Conservation (phyloP, 2,113 vertebrate species). For the Xiphophorus couchianus region DNA sequence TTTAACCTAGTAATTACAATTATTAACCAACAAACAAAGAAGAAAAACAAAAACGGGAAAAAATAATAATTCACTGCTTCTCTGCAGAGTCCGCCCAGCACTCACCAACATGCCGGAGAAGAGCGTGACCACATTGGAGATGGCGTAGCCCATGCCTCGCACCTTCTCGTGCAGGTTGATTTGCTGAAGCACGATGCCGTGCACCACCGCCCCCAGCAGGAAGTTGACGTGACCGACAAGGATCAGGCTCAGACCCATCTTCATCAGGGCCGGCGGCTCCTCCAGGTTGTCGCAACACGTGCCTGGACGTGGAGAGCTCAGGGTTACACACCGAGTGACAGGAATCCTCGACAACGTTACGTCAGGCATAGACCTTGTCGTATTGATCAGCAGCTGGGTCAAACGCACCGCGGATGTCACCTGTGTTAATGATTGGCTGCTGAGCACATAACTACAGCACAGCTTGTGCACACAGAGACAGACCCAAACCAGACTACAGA, state of each 20-base stretch:
- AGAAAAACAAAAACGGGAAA: too few species aligned
- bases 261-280: conserved; percentile 85
- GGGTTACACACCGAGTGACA: not conserved
- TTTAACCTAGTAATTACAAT: not conserved
- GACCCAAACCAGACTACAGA: not conserved
- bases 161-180: conserved; percentile 72
- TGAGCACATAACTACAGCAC: conserved; percentile 43
- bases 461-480: not conserved
- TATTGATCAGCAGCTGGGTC: conserved; percentile 64
- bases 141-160: conserved; percentile 81
- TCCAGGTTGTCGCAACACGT: conserved; percentile 67
- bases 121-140: conserved; percentile 82
- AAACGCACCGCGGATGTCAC: conserved; percentile 45
- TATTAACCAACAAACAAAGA: too few species aligned
- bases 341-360: not conserved
- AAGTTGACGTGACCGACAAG: conserved; percentile 90
- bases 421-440: conserved; percentile 78
- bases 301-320: conserved; percentile 43
- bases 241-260: conserved; percentile 88
- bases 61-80: not conserved
- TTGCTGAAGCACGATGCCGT: conserved; percentile 87
- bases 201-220: conserved; percentile 83
- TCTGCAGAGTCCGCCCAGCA: not conserved
- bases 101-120: conserved; percentile 85
- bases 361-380: not conserved